Conservation (phyloP, 2,888 invertebrate species). For the Zaprionus bogoriensis region DNA sequence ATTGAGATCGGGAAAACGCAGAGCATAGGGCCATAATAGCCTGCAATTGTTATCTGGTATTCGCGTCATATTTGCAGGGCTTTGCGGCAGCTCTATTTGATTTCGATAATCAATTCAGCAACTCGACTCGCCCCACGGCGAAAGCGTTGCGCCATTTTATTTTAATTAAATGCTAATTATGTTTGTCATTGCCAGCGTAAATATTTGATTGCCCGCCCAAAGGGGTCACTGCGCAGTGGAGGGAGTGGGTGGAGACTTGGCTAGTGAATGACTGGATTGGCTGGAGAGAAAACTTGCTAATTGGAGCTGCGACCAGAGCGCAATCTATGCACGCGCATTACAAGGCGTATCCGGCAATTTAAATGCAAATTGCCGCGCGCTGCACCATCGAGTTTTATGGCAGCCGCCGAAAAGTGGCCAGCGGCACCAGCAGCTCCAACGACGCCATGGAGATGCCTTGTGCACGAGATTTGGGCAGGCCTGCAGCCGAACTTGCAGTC, state of each 20-base stretch:
- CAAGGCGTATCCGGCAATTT: slow-evolving; percentile 49
- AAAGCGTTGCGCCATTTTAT: slow-evolving; percentile 62
- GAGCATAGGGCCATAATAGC: neutral
- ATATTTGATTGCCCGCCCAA: slow-evolving; percentile 52
- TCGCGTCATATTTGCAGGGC: slow-evolving; percentile 36
- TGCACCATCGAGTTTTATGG: slow-evolving; percentile 50
- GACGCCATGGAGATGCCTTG: too few species aligned
- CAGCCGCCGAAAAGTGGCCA: slow-evolving; percentile 21
- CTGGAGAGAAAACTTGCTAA: neutral
- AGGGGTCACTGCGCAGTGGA: neutral
- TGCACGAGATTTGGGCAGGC: too few species aligned
- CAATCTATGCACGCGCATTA: slow-evolving; percentile 11
- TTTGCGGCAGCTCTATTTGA: slow-evolving; percentile 66
- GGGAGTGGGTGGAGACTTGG: neutral
- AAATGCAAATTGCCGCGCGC: slow-evolving; percentile 66
- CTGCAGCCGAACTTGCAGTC: too few species aligned
- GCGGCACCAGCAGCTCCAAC: neutral
- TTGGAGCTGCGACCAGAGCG: slow-evolving; percentile 8
- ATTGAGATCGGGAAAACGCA: neutral
- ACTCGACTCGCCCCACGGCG: slow-evolving; percentile 58
- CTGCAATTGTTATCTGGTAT: slow-evolving; percentile 26
- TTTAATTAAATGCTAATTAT: slow-evolving; percentile 78
- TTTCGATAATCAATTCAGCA: slow-evolving; percentile 71
- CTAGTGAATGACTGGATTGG: too few species aligned
- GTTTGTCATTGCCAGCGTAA: slow-evolving; percentile 60